A percentile compares a stretch with the other conserved stretches of the same genome.
These are phyloP conservation scores for Hemibagrus wyckioides DNA, from an alignment of 2,113 vertebrate species.

Conservation along the genomic window DNA sequence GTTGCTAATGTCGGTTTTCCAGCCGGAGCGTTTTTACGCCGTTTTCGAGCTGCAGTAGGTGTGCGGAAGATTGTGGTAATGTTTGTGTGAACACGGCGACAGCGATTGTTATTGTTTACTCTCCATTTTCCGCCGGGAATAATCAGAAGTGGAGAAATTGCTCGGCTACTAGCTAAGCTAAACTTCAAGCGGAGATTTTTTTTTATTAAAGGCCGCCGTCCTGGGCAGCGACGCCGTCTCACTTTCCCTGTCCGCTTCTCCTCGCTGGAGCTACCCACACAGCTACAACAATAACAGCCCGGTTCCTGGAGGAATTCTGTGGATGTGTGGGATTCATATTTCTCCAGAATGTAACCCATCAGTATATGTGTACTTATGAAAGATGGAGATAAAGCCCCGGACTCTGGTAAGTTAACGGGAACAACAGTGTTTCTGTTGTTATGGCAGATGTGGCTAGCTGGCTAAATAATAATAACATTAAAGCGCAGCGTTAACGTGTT, in stretches of 20 bases:
- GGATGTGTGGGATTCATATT: neutral
- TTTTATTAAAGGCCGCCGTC: slow-evolving; percentile 3
- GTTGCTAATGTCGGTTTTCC: neutral
- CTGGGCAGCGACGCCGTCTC: neutral
- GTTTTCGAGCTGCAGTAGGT: neutral
- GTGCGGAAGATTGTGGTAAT: neutral
- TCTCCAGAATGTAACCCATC: neutral
- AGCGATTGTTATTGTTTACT: neutral
- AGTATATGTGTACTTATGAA: neutral
- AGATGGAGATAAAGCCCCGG: slow-evolving; percentile 24
- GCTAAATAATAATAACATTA: neutral
- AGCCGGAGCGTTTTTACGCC: no score
- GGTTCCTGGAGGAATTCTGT: neutral
- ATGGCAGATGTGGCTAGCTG: neutral
- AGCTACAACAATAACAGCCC: neutral
- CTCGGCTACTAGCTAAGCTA: neutral
- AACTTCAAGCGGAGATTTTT: neutral
- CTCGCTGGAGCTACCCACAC: neutral
- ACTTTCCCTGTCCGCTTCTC: neutral
- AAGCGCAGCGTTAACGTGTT: neutral
- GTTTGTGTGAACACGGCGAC: neutral
- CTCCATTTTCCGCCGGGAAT: neutral
- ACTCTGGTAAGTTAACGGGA: slow-evolving; percentile 3
- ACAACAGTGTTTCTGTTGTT: neutral
- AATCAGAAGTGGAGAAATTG: neutral